phyloP scores from a whole-genome alignment of 2,797 vertebrate species.

The Myiotriccus ornatus region DNA sequence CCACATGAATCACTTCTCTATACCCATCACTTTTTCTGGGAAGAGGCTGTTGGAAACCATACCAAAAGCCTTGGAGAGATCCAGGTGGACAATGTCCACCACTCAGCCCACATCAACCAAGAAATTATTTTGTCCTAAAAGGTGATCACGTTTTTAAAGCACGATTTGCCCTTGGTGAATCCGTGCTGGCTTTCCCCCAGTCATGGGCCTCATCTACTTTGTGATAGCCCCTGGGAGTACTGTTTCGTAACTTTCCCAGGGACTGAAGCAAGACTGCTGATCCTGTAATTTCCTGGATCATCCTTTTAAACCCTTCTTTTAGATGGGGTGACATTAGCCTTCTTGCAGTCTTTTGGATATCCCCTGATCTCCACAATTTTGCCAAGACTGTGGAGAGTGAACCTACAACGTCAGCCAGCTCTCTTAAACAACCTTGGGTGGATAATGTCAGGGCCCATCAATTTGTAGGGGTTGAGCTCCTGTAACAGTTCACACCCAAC shows the following conservation, averaged over 20 bases:
- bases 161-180: rapidly evolving
- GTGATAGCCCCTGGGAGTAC: not conserved
- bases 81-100: not conserved
- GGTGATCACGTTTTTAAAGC: not conserved
- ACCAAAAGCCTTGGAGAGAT: not conserved
- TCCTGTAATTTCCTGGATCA: not conserved
- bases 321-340: not conserved
- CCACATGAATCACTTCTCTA: not conserved
- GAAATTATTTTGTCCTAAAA: rapidly evolving
- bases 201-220: not conserved
- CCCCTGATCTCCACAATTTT: not conserved
- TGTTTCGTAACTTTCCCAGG: not conserved
- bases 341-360: not conserved
- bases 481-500: not conserved
- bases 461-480: not conserved
- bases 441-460: not conserved
- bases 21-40: not conserved
- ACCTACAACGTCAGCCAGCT: not conserved
- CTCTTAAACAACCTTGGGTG: not conserved
- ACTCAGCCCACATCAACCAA: not conserved
- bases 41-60: not conserved
- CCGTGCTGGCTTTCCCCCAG: not conserved
- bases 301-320: not conserved
- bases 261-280: not conserved
- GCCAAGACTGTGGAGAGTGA: not conserved